Base-by-base conservation (phyloP, 1,140 invertebrate genomes). In the Bombus superbus region DNA sequence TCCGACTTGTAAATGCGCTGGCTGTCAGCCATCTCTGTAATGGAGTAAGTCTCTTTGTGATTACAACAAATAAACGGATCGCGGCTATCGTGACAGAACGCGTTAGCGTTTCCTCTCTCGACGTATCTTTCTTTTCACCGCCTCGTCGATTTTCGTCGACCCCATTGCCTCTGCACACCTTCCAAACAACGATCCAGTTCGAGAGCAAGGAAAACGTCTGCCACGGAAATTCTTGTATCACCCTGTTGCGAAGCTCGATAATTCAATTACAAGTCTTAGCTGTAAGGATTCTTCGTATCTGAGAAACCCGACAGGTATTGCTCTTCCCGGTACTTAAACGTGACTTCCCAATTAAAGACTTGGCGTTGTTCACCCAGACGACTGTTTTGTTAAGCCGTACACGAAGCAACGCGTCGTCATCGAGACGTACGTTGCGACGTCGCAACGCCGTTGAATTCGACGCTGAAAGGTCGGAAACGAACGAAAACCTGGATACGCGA, bases 51-150 rank as follows among this genome's bases (percentile, higher is more conserved):
- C 66, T 82, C 88, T 85, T 80, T 66, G 80, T 69, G 83, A 78
- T 74, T 66, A 59, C 42, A 40, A 57, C 81, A 86, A 89, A 89
- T 80, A 86, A 89, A 86, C 88, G 73, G 78, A 69, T 87, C 83
- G 62, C 44, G 83, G 57, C 86, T 87, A 82, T 91, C 80, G 88
- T 82, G 88, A 91, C 90, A 88, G 85, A 81, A 85, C 81, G 74
- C 81, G 83, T 83, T 71, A 73, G 72, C 69, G 81, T 86, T 69
- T 68, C 83, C 22, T 35, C 57, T 22, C 57, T 6, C 3, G 3
- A 9, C 35, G 8, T n/a, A 38, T 4, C 47, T 28, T 42, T 73
- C 79, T 69, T 59, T 44, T 18, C 15, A 73, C 53, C 42, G 40
- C 25, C 25, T 38, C 4, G 15, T 59, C 38, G 15, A 38, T 57